Conservation (phyloP, 2,888 invertebrate species). For the Diadromus collaris region DNA sequence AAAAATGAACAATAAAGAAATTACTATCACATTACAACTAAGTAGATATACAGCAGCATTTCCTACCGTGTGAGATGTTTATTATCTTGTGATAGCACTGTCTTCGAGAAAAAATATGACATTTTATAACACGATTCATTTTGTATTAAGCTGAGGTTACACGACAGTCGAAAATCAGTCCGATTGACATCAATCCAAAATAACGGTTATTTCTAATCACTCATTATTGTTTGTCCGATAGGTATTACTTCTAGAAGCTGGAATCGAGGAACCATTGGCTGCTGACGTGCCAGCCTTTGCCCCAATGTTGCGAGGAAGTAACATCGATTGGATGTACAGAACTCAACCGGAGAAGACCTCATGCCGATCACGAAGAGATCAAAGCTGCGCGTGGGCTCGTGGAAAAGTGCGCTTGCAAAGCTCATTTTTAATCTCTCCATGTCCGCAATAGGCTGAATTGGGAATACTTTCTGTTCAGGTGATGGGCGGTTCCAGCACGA, state of each 20-base stretch:
- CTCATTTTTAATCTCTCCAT: not conserved
- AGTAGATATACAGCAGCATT: not conserved
- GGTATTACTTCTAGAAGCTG: conserved; percentile 86
- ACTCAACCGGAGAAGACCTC: conserved; percentile 85
- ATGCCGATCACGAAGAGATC: conserved; percentile 83
- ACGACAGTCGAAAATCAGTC: not conserved
- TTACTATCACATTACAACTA: not conserved
- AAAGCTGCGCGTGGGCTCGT: conserved; percentile 84
- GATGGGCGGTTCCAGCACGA: conserved; percentile 83
- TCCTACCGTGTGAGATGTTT: not conserved
- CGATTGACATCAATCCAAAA: not conserved
- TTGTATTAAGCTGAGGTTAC: not conserved
- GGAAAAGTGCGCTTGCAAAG: conserved; percentile 81
- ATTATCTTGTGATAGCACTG: not conserved
- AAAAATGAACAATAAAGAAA: not conserved
- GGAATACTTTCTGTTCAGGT: conserved; percentile 67
- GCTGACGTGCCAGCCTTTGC: conserved; percentile 86
- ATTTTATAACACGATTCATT: not conserved
- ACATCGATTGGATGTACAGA: conserved; percentile 87
- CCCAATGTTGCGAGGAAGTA: conserved; percentile 77
- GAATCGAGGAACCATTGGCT: conserved; percentile 85
- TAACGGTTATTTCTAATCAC: not conserved
- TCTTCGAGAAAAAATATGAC: not conserved
- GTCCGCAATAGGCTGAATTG: not conserved
- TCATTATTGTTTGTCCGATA: conserved; percentile 70